phyloP scores from a whole-genome alignment of 2,888 invertebrate genomes.

The Syrphus vitripennis region DNA sequence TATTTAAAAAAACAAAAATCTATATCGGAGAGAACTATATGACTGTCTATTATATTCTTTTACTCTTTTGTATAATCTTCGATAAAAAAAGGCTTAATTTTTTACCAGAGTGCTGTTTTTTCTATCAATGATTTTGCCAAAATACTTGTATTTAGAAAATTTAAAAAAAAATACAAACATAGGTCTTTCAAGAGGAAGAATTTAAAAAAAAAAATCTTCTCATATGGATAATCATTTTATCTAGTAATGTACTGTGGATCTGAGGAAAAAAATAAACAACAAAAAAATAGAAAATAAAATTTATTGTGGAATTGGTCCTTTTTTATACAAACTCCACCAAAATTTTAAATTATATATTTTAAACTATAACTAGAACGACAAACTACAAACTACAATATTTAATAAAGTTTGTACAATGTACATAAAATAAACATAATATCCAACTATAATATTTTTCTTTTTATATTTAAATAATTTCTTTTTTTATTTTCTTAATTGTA shows the following conservation, averaged over 20 bases:
- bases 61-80: slow-evolving; percentile 49
- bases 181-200: neutral
- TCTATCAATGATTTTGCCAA: slow-evolving; percentile 33
- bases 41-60: slow-evolving; percentile 72
- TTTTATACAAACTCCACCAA: neutral
- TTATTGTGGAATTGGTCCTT: neutral
- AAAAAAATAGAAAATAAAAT: neutral
- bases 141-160: too few relatives aligned
- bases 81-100: slow-evolving; percentile 19
- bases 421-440: neutral
- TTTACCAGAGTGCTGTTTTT: slow-evolving; percentile 23
- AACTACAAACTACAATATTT: neutral
- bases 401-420: neutral
- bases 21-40: slow-evolving; percentile 72
- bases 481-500: neutral
- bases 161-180: neutral
- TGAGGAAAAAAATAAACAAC: neutral
- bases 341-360: neutral
- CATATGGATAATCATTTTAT: slow-evolving; percentile 62
- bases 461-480: neutral
- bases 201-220: neutral
- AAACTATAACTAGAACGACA: neutral
- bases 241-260: slow-evolving; percentile 2
- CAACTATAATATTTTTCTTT: neutral
- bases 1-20: slow-evolving; percentile 12